Evolutionary conservation across 2,797 vertebrate species (phyloP).

Genomic region (Rhinophrynus dorsalis): DNA sequence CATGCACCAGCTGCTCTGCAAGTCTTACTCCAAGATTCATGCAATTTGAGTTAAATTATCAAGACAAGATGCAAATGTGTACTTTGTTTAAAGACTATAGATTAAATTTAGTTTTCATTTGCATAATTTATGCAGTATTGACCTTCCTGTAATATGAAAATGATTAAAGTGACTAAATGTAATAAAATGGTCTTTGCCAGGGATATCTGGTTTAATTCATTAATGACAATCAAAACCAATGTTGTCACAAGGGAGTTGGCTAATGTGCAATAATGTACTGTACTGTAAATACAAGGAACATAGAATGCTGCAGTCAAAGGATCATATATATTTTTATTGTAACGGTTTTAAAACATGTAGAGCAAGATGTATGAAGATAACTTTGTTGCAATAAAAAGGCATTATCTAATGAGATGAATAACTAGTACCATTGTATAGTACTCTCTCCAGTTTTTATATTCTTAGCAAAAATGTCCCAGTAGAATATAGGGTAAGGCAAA

Average conservation of each 20-base stretch:
- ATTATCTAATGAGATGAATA: too few species aligned
- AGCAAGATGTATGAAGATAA: too few species aligned
- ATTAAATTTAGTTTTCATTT: slow-evolving; percentile 43
- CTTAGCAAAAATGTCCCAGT: too few species aligned
- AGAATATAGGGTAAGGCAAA: too few species aligned
- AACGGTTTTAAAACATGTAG: too few species aligned
- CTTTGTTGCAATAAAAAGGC: too few species aligned
- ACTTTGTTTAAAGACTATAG: slow-evolving; percentile 44
- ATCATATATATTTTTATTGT: not conserved
- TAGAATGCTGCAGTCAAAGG: not conserved
- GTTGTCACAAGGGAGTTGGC: not conserved
- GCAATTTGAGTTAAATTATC: slow-evolving; percentile 42
- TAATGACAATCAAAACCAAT: slow-evolving; percentile 20
- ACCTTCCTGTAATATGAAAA: slow-evolving; percentile 50
- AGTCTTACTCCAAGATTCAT: slow-evolving; percentile 23
- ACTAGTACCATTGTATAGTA: too few species aligned
- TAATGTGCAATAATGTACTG: slow-evolving; percentile 1
- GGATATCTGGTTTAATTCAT: slow-evolving; percentile 34
- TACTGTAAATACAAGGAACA: not conserved
- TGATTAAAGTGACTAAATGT: slow-evolving; percentile 44
- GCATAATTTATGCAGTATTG: slow-evolving; percentile 48
- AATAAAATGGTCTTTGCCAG: slow-evolving; percentile 43
- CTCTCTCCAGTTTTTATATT: too few species aligned
- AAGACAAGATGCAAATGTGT: slow-evolving; percentile 46
- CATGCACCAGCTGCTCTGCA: slow-evolving; percentile 28